Evolutionary conservation across 2,888 invertebrate genomes (phyloP).

Genomic region (Cheilosia vulpina): DNA sequence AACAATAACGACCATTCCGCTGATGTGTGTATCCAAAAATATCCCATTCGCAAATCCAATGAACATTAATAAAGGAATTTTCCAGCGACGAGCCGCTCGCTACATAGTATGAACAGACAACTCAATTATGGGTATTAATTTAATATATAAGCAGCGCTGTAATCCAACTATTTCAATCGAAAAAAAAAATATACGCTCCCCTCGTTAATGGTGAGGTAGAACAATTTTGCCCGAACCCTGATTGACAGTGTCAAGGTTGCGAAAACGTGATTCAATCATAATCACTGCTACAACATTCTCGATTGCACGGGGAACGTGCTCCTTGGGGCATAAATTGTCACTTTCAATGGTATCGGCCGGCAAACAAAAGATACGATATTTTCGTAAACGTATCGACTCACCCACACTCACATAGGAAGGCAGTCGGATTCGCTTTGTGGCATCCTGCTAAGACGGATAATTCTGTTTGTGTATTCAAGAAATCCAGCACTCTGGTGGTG

Average conservation of each 20-base stretch:
- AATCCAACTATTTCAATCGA: conserved; percentile 38
- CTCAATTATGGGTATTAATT: conserved; percentile 57
- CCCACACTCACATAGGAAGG: neutral
- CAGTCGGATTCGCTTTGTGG: neutral
- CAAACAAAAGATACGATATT: neutral
- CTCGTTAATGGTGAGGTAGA: neutral
- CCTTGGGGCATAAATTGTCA: too few relatives aligned
- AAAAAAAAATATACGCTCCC: neutral
- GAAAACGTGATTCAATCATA: conserved; percentile 56
- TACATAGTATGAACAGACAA: conserved; percentile 27
- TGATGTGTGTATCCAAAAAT: conserved; percentile 41
- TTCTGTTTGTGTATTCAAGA: conserved; percentile 7
- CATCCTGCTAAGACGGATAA: neutral
- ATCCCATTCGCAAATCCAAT: conserved; percentile 43
- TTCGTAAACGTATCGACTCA: neutral
- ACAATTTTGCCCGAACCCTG: neutral
- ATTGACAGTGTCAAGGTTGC: conserved; percentile 56
- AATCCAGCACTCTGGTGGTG: conserved; percentile 22
- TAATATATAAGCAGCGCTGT: neutral
- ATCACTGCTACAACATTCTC: conserved; percentile 7
- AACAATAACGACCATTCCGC: conserved; percentile 19
- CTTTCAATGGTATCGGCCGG: too few relatives aligned
- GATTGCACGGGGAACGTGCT: too few relatives aligned
- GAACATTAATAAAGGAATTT: conserved; percentile 54
- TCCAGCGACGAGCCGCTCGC: neutral